Evolutionary conservation across 2,888 invertebrate species (phyloP).

Genomic region (Dinocampus coccinellae): DNA sequence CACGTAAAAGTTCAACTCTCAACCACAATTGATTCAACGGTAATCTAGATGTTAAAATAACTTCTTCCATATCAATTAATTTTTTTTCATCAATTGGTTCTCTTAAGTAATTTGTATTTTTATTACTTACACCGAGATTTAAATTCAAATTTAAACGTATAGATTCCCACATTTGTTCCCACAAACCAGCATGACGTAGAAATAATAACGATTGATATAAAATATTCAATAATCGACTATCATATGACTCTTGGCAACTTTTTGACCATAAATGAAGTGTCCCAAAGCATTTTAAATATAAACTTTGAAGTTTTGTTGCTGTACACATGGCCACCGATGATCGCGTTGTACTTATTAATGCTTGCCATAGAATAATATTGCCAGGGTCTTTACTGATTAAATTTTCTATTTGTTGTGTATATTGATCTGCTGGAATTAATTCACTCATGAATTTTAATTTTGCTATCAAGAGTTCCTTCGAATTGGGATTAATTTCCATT

Average conservation of each 20-base stretch:
- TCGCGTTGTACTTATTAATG: slow-evolving; percentile 71
- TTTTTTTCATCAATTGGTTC: slow-evolving; percentile 69
- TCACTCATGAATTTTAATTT: slow-evolving; percentile 70
- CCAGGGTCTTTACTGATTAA: slow-evolving; percentile 71
- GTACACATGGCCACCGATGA: slow-evolving; percentile 76
- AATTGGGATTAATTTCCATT: slow-evolving; percentile 72
- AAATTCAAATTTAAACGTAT: slow-evolving; percentile 78
- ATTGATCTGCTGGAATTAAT: slow-evolving; percentile 74
- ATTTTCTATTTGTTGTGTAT: slow-evolving; percentile 70
- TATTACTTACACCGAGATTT: slow-evolving; percentile 70
- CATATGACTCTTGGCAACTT: slow-evolving; percentile 54
- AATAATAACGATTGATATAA: slow-evolving; percentile 73
- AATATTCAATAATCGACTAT: slow-evolving; percentile 61
- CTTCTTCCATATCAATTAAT: slow-evolving; percentile 74
- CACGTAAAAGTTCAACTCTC: slow-evolving; percentile 81
- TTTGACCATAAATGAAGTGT: slow-evolving; percentile 66
- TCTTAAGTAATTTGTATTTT: slow-evolving; percentile 52
- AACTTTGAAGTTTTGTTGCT: slow-evolving; percentile 72
- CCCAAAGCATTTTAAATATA: slow-evolving; percentile 72
- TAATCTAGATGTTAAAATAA: slow-evolving; percentile 75
- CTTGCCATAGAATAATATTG: slow-evolving; percentile 70
- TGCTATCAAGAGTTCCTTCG: slow-evolving; percentile 71
- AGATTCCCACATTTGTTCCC: slow-evolving; percentile 82
- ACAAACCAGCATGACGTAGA: slow-evolving; percentile 79
- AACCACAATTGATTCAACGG: slow-evolving; percentile 83